phyloP scores from a whole-genome alignment of 2,113 vertebrate genomes.

The Melanotaenia duboulayi region DNA sequence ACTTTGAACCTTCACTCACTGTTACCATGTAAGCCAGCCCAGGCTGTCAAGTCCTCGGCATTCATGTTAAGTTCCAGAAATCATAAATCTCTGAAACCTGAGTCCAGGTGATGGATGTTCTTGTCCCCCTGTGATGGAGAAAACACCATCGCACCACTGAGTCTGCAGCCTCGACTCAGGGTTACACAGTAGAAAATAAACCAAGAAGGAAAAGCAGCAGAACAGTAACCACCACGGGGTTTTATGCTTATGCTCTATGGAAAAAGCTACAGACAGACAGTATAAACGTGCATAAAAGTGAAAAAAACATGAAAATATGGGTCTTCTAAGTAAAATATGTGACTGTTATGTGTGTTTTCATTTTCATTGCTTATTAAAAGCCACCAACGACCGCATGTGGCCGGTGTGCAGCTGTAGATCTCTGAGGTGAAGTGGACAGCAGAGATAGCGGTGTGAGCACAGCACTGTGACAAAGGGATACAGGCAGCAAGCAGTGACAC shows the following conservation, averaged over 20 bases:
- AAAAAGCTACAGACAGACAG: too few species aligned
- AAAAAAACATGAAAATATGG: too few species aligned
- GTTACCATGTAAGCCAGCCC: slow-evolving; percentile 68
- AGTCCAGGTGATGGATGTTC: slow-evolving; percentile 43
- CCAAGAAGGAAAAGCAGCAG: neutral
- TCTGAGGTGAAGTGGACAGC: neutral
- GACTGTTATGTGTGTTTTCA: neutral
- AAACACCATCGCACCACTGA: slow-evolving; percentile 6
- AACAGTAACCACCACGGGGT: too few species aligned
- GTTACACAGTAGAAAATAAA: neutral
- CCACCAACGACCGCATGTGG: neutral
- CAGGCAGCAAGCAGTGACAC: neutral
- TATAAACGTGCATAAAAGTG: too few species aligned
- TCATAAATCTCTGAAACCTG: neutral
- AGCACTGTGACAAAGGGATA: neutral
- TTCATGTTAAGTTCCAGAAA: slow-evolving; percentile 5
- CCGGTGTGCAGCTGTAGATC: neutral
- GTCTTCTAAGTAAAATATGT: neutral
- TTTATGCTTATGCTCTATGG: neutral
- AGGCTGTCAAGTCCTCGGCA: slow-evolving; percentile 62
- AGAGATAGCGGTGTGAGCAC: neutral
- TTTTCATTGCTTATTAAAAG: slow-evolving; percentile 12
- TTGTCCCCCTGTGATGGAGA: neutral
- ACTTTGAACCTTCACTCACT: slow-evolving; percentile 17
- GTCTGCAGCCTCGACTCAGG: neutral